Evolutionary conservation across 2,113 vertebrate genomes (phyloP).

Genomic region (Columba janthina): DNA sequence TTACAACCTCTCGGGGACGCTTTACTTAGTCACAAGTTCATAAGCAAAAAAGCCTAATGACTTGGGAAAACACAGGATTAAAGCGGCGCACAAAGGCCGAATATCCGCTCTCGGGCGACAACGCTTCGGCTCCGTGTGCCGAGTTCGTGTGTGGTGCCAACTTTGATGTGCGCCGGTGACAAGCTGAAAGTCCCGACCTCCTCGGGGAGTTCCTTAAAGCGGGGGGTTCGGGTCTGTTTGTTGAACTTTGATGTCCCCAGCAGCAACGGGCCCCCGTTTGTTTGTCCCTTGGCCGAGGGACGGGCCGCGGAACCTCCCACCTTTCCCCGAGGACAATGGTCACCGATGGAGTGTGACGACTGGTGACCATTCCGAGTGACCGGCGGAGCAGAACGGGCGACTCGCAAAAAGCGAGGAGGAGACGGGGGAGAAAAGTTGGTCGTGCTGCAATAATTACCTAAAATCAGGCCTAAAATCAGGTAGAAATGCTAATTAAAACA

Average conservation of each 20-base stretch:
- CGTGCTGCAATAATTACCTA: background rate
- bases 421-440: constrained; percentile 8
- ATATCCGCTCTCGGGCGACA: constrained; percentile 76
- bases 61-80: constrained; percentile 80
- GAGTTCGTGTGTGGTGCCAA: constrained; percentile 81
- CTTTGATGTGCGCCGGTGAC: constrained; percentile 79
- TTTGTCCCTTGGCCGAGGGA: constrained; percentile 76
- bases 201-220: constrained; percentile 64
- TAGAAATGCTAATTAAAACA: background rate
- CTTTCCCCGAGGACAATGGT: constrained; percentile 83
- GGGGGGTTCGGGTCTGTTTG: constrained; percentile 73
- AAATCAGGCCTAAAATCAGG: constrained; percentile 6
- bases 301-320: constrained; percentile 69
- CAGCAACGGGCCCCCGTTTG: constrained; percentile 69
- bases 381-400: constrained; percentile 64
- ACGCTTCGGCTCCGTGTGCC: constrained; percentile 65
- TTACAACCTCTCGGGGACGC: constrained; percentile 74
- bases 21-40: constrained; percentile 84
- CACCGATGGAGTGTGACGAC: constrained; percentile 82
- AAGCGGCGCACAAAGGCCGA: constrained; percentile 70
- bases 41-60: constrained; percentile 80
- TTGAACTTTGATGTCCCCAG: constrained; percentile 89
- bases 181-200: constrained; percentile 76
- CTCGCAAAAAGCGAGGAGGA: constrained; percentile 6
- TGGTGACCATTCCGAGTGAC: constrained; percentile 86